These are phyloP conservation scores for Spinus pinus DNA, from an alignment of 2,797 vertebrate species.

Conservation along the genomic window DNA sequence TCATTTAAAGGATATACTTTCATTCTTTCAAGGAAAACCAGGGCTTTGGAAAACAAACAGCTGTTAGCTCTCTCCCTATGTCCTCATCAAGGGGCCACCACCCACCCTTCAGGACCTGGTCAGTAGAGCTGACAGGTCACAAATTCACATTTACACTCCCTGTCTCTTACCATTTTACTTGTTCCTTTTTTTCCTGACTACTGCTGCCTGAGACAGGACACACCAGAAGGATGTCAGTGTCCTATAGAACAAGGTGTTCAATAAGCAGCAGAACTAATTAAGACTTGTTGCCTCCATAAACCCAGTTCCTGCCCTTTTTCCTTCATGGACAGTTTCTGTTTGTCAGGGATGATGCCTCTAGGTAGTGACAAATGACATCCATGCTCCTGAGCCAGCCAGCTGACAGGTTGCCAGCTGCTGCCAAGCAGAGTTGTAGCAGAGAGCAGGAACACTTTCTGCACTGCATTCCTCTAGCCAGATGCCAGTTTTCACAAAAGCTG, in stretches of 20 bases:
- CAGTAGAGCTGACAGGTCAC: not conserved
- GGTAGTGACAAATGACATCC: not conserved
- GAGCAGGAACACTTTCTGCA: not conserved
- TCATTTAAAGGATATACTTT: not conserved
- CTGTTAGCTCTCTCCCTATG: not conserved
- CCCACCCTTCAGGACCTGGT: not conserved
- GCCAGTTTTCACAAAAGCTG: not conserved
- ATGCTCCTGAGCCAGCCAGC: not conserved
- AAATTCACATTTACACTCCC: not conserved
- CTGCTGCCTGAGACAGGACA: not conserved
- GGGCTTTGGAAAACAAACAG: not conserved
- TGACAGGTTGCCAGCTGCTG: not conserved
- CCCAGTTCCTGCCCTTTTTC: not conserved
- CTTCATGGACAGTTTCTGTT: not conserved
- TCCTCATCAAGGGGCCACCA: not conserved
- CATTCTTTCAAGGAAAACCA: not conserved
- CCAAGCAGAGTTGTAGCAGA: not conserved
- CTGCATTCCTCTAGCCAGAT: not conserved
- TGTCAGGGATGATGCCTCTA: not conserved
- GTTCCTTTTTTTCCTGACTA: not conserved
- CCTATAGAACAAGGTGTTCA: not conserved
- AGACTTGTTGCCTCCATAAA: not conserved
- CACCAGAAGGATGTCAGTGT: not conserved
- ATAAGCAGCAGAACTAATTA: not conserved
- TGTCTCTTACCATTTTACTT: rapidly evolving